A percentile compares a stretch with the other conserved stretches of the same genome.
Evolutionary conservation across 2,888 invertebrate genomes (phyloP).

Genomic region (Drosophila mettleri): DNA sequence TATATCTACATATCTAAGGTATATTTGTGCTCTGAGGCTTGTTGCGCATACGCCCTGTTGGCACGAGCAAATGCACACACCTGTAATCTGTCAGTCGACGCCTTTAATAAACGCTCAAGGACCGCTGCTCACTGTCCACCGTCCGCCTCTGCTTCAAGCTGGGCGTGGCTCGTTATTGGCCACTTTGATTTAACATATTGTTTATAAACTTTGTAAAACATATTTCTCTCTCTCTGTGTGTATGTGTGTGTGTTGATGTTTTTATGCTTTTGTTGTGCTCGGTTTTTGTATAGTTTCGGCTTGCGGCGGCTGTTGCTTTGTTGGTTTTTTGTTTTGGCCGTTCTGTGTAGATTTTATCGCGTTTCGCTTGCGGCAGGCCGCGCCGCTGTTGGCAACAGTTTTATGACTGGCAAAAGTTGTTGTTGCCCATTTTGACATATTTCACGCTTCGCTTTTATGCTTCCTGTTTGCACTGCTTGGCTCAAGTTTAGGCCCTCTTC

Average conservation of each 20-base stretch:
- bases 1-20: neutral
- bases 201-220: slow-evolving; percentile 57
- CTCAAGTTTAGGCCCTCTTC: slow-evolving; percentile 24
- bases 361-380: slow-evolving; percentile 16
- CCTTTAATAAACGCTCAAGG: slow-evolving; percentile 75
- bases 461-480: slow-evolving; percentile 27
- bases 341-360: slow-evolving; percentile 36
- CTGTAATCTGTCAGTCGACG: slow-evolving; percentile 75
- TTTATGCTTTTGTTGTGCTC: slow-evolving; percentile 6
- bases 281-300: slow-evolving; percentile 11
- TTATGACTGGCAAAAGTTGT: slow-evolving; percentile 42
- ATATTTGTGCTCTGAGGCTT: slow-evolving; percentile 12
- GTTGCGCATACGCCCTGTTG: slow-evolving; percentile 48
- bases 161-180: slow-evolving; percentile 30
- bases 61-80: slow-evolving; percentile 28
- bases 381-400: slow-evolving; percentile 51
- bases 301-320: slow-evolving; percentile 19
- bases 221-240: slow-evolving; percentile 14
- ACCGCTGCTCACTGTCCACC: slow-evolving; percentile 8
- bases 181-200: slow-evolving; percentile 52
- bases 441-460: slow-evolving; percentile 60
- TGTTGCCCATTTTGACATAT: slow-evolving; percentile 59
- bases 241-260: neutral
- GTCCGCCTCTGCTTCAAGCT: neutral
- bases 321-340: slow-evolving; percentile 2